These are phyloP conservation scores for Caenorhabditis latens DNA, from an alignment of 1,140 invertebrate species.

Conservation along the genomic window DNA sequence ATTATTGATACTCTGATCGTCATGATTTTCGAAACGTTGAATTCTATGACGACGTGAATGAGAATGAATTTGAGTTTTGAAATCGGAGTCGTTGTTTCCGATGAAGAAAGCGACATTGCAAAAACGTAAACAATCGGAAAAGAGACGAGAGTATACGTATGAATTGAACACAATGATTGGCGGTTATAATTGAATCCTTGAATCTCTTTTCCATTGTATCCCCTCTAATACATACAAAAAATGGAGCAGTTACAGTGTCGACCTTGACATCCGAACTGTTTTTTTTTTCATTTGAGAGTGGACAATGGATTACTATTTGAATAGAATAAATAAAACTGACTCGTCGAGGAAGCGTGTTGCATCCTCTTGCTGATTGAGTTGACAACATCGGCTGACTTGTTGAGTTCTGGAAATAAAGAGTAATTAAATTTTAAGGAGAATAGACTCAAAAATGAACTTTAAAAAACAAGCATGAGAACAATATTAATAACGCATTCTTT, in stretches of 20 bases:
- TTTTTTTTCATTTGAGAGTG: background rate
- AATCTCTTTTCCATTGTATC: background rate
- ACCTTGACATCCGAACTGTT: background rate
- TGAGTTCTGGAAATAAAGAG: constrained; percentile 14
- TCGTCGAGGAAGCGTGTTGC: constrained; percentile 36
- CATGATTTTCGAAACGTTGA: constrained; percentile 20
- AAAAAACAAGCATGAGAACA: no score
- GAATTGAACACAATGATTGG: constrained; percentile 24
- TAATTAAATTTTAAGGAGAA: no score
- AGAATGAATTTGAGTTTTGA: constrained; percentile 36
- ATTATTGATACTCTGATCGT: constrained; percentile 26
- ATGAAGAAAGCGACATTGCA: constrained; percentile 45
- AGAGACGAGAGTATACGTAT: background rate
- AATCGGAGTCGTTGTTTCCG: constrained; percentile 46
- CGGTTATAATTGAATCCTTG: constrained; percentile 40
- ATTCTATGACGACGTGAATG: background rate
- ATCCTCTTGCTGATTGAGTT: constrained; percentile 47
- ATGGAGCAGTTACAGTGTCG: constrained; percentile 13
- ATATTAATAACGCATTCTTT: no score
- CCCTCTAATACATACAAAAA: background rate
- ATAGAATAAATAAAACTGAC: constrained; percentile 26
- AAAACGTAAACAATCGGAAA: constrained; percentile 50
- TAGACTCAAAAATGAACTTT: no score
- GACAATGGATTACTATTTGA: background rate
- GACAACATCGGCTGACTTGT: constrained; percentile 42